phyloP scores from a whole-genome alignment of 1,140 invertebrate species.

The Formica exsecta region DNA sequence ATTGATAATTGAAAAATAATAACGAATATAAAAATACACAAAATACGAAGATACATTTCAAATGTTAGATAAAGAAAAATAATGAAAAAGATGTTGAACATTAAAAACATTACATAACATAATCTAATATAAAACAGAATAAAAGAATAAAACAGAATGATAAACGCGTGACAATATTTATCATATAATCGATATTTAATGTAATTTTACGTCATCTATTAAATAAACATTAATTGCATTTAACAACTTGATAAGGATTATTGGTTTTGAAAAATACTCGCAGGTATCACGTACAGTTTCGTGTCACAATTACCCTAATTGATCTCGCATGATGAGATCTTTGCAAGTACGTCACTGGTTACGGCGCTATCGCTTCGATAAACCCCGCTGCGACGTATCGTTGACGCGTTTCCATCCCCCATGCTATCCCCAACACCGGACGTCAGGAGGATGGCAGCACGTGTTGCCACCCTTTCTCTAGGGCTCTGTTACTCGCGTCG shows the following conservation, averaged over 20 bases:
- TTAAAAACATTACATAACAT: no score
- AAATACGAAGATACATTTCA: not conserved
- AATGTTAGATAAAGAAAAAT: no score
- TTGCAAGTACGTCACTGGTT: slow-evolving; percentile 42
- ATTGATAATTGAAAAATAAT: not conserved
- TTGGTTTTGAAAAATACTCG: not conserved
- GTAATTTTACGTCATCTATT: not conserved
- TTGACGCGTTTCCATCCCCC: slow-evolving; percentile 36
- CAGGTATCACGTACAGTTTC: not conserved
- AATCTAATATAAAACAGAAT: not conserved
- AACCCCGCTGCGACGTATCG: slow-evolving; percentile 22
- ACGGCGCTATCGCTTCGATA: not conserved
- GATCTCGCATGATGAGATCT: slow-evolving; percentile 36
- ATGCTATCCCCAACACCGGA: not conserved
- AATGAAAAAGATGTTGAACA: no score
- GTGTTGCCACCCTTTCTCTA: slow-evolving; percentile 18
- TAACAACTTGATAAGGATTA: not conserved
- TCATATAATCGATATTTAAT: not conserved
- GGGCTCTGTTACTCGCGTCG: not conserved
- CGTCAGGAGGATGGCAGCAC: slow-evolving; percentile 43
- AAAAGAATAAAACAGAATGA: not conserved
- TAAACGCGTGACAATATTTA: not conserved
- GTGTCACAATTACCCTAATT: slow-evolving; percentile 40
- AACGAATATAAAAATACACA: not conserved
- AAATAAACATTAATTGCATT: not conserved